Conservation (phyloP, 2,888 invertebrate species). For the Conops quadrifasciatus region DNA sequence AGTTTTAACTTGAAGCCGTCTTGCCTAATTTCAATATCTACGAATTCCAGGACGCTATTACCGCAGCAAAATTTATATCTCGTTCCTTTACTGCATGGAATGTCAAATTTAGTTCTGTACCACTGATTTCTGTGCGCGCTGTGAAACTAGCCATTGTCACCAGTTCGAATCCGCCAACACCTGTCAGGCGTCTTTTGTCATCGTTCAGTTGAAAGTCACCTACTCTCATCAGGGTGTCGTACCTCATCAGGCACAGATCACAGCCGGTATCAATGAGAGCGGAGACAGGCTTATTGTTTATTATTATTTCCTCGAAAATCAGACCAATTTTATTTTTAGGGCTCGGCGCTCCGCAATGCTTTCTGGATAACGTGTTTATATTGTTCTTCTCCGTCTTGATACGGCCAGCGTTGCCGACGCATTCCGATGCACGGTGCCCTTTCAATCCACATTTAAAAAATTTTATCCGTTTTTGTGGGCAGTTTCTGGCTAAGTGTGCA, state of each 20-base stretch:
- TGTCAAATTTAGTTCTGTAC: not conserved
- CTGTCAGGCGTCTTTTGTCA: conserved; percentile 17
- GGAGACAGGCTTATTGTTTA: not conserved
- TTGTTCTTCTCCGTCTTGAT: not conserved
- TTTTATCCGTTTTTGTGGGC: conserved; percentile 24
- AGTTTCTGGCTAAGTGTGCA: conserved; percentile 18
- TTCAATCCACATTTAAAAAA: conserved; percentile 30
- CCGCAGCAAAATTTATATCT: conserved; percentile 6
- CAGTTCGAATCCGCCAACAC: conserved; percentile 21
- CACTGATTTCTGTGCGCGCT: too few species aligned
- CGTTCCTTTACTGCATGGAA: not conserved
- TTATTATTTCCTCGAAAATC: not conserved
- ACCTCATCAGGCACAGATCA: conserved; percentile 33
- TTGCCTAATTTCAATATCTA: not conserved
- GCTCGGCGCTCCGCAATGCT: not conserved
- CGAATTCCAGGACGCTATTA: conserved; percentile 11
- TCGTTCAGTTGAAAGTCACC: conserved; percentile 21
- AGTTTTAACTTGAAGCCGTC: conserved; percentile 12
- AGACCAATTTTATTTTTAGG: not conserved
- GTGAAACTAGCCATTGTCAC: conserved; percentile 29
- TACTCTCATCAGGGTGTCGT: conserved; percentile 23
- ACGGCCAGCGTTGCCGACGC: not conserved
- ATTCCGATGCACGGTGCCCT: conserved; percentile 15
- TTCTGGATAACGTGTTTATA: not conserved
- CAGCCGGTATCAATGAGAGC: conserved; percentile 33